Conservation (phyloP, 2,888 invertebrate species). For the Mimas tiliae region DNA sequence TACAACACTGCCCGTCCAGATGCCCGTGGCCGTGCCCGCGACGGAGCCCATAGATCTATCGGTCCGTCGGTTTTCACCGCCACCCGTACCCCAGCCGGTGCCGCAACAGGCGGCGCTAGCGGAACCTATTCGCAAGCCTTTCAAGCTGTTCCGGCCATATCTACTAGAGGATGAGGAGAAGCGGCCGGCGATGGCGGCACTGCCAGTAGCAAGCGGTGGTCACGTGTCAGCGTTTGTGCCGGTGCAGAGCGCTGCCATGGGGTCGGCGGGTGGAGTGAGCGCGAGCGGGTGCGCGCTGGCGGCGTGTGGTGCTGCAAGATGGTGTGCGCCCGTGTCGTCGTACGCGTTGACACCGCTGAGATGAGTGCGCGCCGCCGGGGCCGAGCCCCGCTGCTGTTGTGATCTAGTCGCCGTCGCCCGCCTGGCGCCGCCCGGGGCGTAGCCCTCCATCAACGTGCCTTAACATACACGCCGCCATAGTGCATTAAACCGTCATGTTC, state of each 20-base stretch:
- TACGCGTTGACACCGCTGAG: slow-evolving; percentile 73
- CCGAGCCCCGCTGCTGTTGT: slow-evolving; percentile 71
- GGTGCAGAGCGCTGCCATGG: slow-evolving; percentile 74
- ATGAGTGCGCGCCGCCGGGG: slow-evolving; percentile 74
- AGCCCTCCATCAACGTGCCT: slow-evolving; percentile 81
- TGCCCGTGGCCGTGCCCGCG: slow-evolving; percentile 56
- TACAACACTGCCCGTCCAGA: slow-evolving; percentile 48
- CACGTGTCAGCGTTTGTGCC: slow-evolving; percentile 80
- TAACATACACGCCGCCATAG: slow-evolving; percentile 81
- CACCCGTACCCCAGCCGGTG: slow-evolving; percentile 68
- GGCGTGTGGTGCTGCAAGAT: slow-evolving; percentile 81
- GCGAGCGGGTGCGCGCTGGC: slow-evolving; percentile 63
- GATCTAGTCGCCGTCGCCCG: slow-evolving; percentile 83
- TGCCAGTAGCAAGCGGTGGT: slow-evolving; percentile 66
- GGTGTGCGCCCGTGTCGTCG: slow-evolving; percentile 88
- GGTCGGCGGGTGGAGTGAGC: slow-evolving; percentile 52
- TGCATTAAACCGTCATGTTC: slow-evolving; percentile 78
- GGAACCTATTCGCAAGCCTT: slow-evolving; percentile 84
- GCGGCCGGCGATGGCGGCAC: slow-evolving; percentile 65
- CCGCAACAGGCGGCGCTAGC: slow-evolving; percentile 56
- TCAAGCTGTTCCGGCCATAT: slow-evolving; percentile 92
- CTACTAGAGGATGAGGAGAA: slow-evolving; percentile 86
- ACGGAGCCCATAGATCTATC: slow-evolving; percentile 72
- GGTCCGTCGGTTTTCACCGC: slow-evolving; percentile 65
- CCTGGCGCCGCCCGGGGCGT: slow-evolving; percentile 81